Evolutionary conservation across 30 jellyfish, hydroid and myxozoan species (phyloP), one percentile per base, ranked within the genome.

Genomic region (Turritopsis rubra): DNA sequence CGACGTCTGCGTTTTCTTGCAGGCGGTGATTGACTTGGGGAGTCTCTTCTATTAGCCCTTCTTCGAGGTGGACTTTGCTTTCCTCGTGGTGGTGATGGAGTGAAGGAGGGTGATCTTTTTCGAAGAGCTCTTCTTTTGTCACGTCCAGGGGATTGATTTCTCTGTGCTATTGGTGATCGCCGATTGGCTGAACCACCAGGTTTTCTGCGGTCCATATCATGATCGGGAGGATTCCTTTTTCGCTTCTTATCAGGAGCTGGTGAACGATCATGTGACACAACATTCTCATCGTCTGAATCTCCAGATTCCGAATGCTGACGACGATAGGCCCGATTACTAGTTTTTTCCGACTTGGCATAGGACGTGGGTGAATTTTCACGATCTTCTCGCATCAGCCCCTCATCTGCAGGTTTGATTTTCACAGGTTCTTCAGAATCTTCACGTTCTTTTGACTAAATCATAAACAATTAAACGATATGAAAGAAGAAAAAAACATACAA

Each of bases 91-190:
- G 83, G 83, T 26, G 83, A 74, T 29, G 65, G 65, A 5, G 29
- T 68, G 30, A 21, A 26, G 27, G 83, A 74, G 54, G 83, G 66
- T 41, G 83, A 74, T 74, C 83, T 30, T 21, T 84, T 83, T 16
- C 80, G 92, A 17, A 89, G 96, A 1, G 96, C 73, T 20, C 79
- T 87, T 54, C 86, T 71, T 83, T 88, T 81, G 71, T 30, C 81
- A 13, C 96, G 90, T 18, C 91, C 89, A 18, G 92, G 96, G 5
- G 60, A 41, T 13, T 41, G 60, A 41, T 41, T 41, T 41, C 60
- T 41, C 13, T 41, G 5, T 41, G 13, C 60, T 41, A 41, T 41
- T 41, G 29, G 76, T n/a, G 29, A 22, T 7, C 76, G 29, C 8
- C 29, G 76, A 66, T 16, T 72, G 27, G 25, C 91, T 92, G n/a